Evolutionary conservation across 2,113 vertebrate genomes (phyloP).

Genomic region (Anser brachyrhynchus): DNA sequence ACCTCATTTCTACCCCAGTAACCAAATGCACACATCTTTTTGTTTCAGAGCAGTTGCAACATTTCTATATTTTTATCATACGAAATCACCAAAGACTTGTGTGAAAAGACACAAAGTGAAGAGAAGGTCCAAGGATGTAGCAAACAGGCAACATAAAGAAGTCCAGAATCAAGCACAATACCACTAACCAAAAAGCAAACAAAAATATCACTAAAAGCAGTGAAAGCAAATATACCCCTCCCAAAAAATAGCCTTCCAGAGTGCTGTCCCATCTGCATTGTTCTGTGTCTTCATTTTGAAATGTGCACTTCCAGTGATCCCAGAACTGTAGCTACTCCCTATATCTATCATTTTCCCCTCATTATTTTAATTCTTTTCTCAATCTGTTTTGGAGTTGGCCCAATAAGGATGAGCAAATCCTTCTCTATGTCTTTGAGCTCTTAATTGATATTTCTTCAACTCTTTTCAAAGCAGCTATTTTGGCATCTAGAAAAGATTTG

Average conservation of each 20-base stretch:
- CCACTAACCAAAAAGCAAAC: not conserved
- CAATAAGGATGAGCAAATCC: conserved; percentile 87
- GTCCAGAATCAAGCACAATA: not conserved
- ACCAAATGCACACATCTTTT: not conserved
- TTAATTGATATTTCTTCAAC: conserved; percentile 89
- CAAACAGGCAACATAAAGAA: not conserved
- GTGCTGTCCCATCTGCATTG: conserved; percentile 66
- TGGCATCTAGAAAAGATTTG: conserved; percentile 88
- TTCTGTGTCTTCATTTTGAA: conserved; percentile 71
- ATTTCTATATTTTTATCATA: not conserved
- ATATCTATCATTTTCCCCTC: conserved; percentile 79
- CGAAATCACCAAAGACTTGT: not conserved
- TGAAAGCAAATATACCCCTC: conserved; percentile 11
- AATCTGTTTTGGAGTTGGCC: conserved; percentile 86
- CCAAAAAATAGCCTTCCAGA: conserved; percentile 62
- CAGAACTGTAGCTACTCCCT: conserved; percentile 75
- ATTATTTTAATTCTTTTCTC: conserved; percentile 84
- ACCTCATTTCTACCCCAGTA: not conserved
- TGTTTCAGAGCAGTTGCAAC: rapidly evolving
- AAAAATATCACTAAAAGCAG: not conserved
- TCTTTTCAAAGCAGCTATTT: conserved; percentile 89
- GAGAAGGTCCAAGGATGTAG: not conserved
- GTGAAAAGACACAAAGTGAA: not conserved
- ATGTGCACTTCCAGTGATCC: conserved; percentile 75
- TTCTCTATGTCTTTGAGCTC: conserved; percentile 85